Percentiles rank a stretch among this genome's conserved stretches.
phyloP scores from a whole-genome alignment of 2,113 vertebrate genomes.

The Pyrgilauda ruficollis region DNA sequence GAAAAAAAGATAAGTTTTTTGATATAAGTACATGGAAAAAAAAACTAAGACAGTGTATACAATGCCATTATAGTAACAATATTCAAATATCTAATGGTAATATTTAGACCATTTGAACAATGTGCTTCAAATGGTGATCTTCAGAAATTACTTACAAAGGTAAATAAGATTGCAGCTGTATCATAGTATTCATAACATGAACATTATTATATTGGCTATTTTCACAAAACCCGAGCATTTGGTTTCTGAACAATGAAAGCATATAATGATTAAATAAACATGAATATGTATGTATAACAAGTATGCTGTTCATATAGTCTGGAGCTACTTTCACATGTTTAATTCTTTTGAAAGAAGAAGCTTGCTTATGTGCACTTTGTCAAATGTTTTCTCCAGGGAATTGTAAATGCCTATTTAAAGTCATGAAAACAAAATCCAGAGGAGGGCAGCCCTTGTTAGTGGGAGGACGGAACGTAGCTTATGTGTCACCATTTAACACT shows the following conservation, averaged over 20 bases:
- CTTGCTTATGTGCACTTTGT: slow-evolving; percentile 70
- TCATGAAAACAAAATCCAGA: slow-evolving; percentile 74
- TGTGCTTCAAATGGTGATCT: slow-evolving; percentile 72
- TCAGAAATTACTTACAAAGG: slow-evolving; percentile 75
- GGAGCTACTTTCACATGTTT: slow-evolving; percentile 38
- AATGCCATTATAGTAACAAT: slow-evolving; percentile 73
- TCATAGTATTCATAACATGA: slow-evolving; percentile 75
- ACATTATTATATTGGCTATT: slow-evolving; percentile 74
- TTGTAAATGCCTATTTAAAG: slow-evolving; percentile 67
- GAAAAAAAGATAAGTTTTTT: slow-evolving; percentile 78
- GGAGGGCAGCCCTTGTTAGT: slow-evolving; percentile 81
- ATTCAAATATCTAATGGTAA: slow-evolving; percentile 76
- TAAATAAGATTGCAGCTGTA: slow-evolving; percentile 75
- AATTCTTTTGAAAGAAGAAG: slow-evolving; percentile 58
- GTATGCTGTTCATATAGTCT: slow-evolving; percentile 48
- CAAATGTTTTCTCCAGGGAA: slow-evolving; percentile 70
- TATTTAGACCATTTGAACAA: slow-evolving; percentile 72
- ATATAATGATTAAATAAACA: slow-evolving; percentile 70
- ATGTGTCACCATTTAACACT: slow-evolving; percentile 93
- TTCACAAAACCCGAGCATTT: slow-evolving; percentile 73
- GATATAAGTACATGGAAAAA: slow-evolving; percentile 75
- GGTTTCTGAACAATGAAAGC: slow-evolving; percentile 75
- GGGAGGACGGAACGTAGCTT: slow-evolving; percentile 71
- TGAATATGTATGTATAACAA: slow-evolving; percentile 56
- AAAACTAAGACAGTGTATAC: slow-evolving; percentile 76